Evolutionary conservation across 2,797 vertebrate genomes (phyloP).

Genomic region (Diglossa cyanea): DNA sequence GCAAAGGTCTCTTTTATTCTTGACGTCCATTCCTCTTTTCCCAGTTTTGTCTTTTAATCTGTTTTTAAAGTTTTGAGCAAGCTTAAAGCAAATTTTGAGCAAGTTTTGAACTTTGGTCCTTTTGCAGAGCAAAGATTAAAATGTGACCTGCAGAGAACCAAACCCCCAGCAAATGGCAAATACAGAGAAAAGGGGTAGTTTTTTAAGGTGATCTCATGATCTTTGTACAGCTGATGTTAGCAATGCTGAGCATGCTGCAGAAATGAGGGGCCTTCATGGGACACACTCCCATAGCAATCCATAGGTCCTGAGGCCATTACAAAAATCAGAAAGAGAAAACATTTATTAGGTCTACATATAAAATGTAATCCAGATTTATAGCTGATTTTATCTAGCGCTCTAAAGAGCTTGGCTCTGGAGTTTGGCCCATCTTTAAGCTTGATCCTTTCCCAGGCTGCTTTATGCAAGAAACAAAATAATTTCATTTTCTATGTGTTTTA

Average conservation of each 20-base stretch:
- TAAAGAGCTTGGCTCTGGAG: not conserved
- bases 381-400: not conserved
- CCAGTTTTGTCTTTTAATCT: not conserved
- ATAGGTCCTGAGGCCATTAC: not conserved
- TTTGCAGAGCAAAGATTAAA: not conserved
- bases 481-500: not conserved
- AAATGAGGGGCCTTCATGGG: not conserved
- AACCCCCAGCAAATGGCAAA: not conserved
- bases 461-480: not conserved
- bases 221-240: not conserved
- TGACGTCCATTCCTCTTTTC: not conserved
- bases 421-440: not conserved
- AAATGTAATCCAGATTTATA: not conserved
- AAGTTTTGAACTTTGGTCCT: not conserved
- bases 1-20: not conserved
- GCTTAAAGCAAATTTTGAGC: not conserved
- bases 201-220: not conserved
- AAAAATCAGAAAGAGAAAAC: not conserved
- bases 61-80: not conserved
- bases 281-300: not conserved
- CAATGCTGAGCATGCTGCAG: not conserved
- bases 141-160: not conserved
- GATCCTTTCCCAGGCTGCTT: not conserved
- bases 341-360: not conserved
- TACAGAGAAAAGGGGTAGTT: not conserved